These are phyloP conservation scores for Cathartes aura DNA, from an alignment of 2,113 vertebrate genomes.

Conservation along the genomic window DNA sequence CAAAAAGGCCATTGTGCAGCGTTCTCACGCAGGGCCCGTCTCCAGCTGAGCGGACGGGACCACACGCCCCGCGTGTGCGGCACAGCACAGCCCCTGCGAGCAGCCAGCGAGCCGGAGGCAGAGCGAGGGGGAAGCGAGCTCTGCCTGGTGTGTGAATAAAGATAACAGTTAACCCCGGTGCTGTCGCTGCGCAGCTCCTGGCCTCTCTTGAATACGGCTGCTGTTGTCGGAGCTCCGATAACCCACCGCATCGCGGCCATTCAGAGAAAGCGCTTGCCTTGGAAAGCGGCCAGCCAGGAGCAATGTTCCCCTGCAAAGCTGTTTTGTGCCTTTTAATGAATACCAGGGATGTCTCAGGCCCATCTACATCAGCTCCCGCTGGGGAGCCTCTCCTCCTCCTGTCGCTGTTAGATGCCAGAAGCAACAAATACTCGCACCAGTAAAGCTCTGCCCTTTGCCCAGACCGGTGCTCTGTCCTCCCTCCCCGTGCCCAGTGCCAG, in stretches of 20 bases:
- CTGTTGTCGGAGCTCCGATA: background rate
- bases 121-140: background rate
- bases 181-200: background rate
- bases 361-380: background rate
- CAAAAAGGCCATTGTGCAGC: background rate
- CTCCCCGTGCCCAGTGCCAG: background rate
- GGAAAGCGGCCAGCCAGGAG: background rate
- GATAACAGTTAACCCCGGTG: background rate
- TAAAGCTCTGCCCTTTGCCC: background rate
- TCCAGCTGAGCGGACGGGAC: background rate
- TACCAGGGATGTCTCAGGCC: background rate
- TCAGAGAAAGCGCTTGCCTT: background rate
- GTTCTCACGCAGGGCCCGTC: background rate
- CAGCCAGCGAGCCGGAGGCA: background rate
- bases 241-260: background rate
- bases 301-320: background rate
- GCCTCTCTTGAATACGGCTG: background rate
- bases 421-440: background rate
- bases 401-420: background rate
- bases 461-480: background rate
- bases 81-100: background rate
- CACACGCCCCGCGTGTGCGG: background rate
- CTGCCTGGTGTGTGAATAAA: background rate
- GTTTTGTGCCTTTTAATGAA: background rate
- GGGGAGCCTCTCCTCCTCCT: background rate